Evolutionary conservation across 2,888 invertebrate species (phyloP).

Genomic region (Mesoligia furuncula): DNA sequence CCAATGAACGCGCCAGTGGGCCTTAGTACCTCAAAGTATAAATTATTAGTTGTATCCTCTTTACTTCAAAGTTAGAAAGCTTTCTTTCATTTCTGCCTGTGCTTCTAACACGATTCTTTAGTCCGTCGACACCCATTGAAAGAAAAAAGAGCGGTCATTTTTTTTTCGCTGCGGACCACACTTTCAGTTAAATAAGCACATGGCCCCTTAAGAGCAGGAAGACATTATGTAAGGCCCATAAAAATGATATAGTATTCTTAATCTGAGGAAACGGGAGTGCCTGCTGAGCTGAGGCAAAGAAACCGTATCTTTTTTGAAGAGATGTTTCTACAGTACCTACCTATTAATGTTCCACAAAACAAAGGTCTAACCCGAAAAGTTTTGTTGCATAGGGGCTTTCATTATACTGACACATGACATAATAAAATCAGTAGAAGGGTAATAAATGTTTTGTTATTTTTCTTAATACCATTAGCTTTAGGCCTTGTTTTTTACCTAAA

Average conservation of each 20-base stretch:
- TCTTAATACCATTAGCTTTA: constrained; percentile 1
- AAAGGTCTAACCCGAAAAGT: constrained; percentile 21
- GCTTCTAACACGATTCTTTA: neutral
- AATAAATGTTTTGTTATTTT: constrained; percentile 18
- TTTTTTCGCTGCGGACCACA: neutral
- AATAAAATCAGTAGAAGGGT: constrained; percentile 10
- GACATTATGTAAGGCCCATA: constrained; percentile 66
- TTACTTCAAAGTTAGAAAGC: neutral
- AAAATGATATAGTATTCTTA: constrained; percentile 71
- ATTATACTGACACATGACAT: neutral
- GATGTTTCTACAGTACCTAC: neutral
- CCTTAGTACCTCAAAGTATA: neutral
- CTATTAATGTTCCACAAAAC: neutral
- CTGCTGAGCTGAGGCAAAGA: neutral
- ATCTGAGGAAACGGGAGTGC: constrained; percentile 61
- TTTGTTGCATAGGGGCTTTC: constrained; percentile 2
- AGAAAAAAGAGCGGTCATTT: neutral
- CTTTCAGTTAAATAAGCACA: constrained; percentile 29
- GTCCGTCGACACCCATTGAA: neutral
- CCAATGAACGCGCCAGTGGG: no score
- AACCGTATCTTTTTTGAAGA: neutral
- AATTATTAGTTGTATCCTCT: neutral
- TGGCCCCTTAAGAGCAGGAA: constrained; percentile 29
- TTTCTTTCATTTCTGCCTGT: neutral
- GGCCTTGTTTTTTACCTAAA: neutral